Conservation (phyloP, 2,113 vertebrate species). For the Brachypodius melanocephalos region DNA sequence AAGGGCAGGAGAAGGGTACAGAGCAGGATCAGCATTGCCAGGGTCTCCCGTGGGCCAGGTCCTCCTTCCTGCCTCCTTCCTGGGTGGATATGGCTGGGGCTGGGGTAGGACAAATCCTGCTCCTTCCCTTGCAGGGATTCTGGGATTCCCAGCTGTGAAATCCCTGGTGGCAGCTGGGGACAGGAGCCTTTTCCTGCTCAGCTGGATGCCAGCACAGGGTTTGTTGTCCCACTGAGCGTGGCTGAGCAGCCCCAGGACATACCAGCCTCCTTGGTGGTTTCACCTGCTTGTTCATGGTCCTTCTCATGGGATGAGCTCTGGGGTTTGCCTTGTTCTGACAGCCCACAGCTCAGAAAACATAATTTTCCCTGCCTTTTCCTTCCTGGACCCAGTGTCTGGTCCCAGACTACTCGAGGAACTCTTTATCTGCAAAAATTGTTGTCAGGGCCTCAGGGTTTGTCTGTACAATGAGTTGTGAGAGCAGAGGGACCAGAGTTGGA, state of each 20-base stretch:
- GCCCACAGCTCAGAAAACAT: neutral
- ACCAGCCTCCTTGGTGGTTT: neutral
- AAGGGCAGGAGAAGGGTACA: neutral
- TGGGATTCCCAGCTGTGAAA: neutral
- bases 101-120: neutral
- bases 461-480: neutral
- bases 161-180: neutral
- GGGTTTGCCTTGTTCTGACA: neutral
- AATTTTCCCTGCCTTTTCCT: neutral
- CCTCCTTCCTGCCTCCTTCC: neutral
- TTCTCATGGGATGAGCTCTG: neutral
- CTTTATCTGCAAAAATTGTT: neutral
- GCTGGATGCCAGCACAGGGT: neutral
- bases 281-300: neutral
- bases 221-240: neutral
- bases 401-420: neutral
- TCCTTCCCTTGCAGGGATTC: neutral
- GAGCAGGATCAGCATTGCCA: neutral
- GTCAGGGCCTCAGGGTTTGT: neutral
- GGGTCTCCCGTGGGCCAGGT: neutral
- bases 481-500: neutral
- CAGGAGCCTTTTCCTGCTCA: neutral
- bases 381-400: accelerated
- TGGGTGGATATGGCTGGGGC: neutral
- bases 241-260: neutral